These are phyloP conservation scores for Calcarius ornatus DNA, from an alignment of 2,113 vertebrate species.

Conservation along the genomic window DNA sequence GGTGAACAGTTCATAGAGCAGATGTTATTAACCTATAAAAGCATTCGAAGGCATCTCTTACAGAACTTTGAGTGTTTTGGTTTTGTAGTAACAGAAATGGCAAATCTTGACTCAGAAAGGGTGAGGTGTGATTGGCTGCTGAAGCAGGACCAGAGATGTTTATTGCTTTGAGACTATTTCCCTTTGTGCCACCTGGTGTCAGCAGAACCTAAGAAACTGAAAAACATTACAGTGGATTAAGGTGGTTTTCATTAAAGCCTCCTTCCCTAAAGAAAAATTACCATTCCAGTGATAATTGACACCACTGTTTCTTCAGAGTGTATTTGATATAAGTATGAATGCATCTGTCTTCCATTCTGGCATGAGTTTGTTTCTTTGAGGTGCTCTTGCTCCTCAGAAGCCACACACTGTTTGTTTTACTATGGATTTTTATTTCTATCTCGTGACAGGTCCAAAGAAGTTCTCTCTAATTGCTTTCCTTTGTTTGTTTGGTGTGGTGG, in stretches of 20 bases:
- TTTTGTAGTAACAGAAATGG: not conserved
- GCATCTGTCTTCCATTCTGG: fast-evolving
- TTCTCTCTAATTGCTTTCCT: not conserved
- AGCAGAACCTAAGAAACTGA: conserved; percentile 39
- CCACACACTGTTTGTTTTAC: not conserved
- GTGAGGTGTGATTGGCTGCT: not conserved
- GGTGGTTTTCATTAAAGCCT: not conserved
- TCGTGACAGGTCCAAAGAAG: not conserved
- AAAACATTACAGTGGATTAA: not conserved
- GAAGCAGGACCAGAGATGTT: not conserved
- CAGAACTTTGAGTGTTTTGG: not conserved
- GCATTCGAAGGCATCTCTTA: not conserved
- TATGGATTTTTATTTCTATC: not conserved
- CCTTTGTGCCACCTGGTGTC: conserved; percentile 60
- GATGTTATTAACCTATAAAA: not conserved
- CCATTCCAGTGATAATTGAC: not conserved
- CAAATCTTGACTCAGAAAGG: not conserved
- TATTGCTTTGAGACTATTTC: not conserved
- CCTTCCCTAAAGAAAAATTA: not conserved
- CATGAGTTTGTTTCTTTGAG: not conserved
- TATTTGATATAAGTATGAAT: fast-evolving
- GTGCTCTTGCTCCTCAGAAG: not conserved
- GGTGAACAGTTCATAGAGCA: not conserved
- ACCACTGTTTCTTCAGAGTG: not conserved
- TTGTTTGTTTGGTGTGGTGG: not conserved